Evolutionary conservation across 2,113 vertebrate genomes (phyloP).

Genomic region (Anas platyrhynchos): DNA sequence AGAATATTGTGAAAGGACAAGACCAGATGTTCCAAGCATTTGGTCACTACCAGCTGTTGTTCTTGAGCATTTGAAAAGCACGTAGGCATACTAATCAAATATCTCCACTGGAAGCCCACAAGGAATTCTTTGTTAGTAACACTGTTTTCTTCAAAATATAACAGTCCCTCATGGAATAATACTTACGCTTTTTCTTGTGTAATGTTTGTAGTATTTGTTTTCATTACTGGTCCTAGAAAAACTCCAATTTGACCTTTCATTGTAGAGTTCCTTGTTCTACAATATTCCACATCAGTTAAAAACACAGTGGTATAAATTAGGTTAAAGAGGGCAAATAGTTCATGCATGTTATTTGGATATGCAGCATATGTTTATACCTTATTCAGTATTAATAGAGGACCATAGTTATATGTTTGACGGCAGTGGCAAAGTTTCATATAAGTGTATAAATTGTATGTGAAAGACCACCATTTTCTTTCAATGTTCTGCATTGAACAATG

Average conservation of each 20-base stretch:
- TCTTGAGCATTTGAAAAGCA: slow-evolving; percentile 38
- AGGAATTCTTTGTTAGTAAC: slow-evolving; percentile 46
- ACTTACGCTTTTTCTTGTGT: slow-evolving; percentile 40
- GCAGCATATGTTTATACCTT: neutral
- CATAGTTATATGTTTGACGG: neutral
- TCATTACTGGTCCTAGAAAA: slow-evolving; percentile 16
- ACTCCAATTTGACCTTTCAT: slow-evolving; percentile 36
- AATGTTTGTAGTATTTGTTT: slow-evolving; percentile 48
- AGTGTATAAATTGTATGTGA: neutral
- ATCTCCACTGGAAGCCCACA: slow-evolving; percentile 29
- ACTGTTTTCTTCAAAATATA: slow-evolving; percentile 32
- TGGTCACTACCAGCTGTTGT: slow-evolving; percentile 49
- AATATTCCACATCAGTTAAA: slow-evolving; percentile 13
- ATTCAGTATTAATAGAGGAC: neutral
- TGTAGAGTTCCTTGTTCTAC: slow-evolving; percentile 19
- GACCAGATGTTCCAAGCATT: slow-evolving; percentile 51
- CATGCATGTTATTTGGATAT: slow-evolving; percentile 27
- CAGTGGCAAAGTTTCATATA: neutral
- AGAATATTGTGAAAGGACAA: slow-evolving; percentile 28
- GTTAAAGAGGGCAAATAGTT: slow-evolving; percentile 2
- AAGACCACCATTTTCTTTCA: neutral
- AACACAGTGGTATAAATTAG: neutral
- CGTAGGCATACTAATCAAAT: slow-evolving; percentile 40
- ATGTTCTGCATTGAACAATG: neutral
- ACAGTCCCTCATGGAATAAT: slow-evolving; percentile 8